phyloP scores from a whole-genome alignment of 2,113 vertebrate species.

The Onychostoma macrolepis region DNA sequence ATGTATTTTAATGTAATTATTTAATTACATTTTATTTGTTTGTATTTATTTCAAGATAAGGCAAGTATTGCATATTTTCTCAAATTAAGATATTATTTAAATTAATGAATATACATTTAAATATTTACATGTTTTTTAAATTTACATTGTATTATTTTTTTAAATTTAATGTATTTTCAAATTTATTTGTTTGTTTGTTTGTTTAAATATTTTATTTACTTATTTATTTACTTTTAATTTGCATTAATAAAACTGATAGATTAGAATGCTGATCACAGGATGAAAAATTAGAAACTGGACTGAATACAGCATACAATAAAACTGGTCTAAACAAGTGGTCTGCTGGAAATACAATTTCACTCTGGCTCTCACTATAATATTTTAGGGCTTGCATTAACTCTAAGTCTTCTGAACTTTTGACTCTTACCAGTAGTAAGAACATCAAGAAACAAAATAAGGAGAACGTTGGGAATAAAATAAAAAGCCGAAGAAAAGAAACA shows the following conservation, averaged over 20 bases:
- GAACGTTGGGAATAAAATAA: constrained; percentile 19
- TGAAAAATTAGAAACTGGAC: background rate
- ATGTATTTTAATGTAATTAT: background rate
- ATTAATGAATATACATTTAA: background rate
- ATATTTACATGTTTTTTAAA: background rate
- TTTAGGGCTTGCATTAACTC: constrained; percentile 22
- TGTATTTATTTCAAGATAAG: background rate
- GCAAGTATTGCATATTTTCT: background rate
- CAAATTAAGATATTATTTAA: background rate
- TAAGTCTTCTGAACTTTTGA: constrained; percentile 24
- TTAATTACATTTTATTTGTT: background rate
- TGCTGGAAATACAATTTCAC: constrained; percentile 6
- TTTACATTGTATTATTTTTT: background rate
- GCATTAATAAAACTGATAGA: background rate
- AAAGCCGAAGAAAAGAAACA: constrained; percentile 10
- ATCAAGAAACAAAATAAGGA: constrained; percentile 23
- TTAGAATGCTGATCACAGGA: background rate
- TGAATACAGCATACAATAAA: background rate
- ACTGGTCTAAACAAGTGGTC: background rate
- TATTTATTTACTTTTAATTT: background rate
- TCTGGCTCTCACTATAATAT: constrained; percentile 9
- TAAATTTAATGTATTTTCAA: background rate
- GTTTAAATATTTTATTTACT: background rate
- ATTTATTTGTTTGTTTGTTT: background rate
- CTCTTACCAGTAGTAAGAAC: constrained; percentile 28